Base-by-base conservation (phyloP, 2,888 invertebrate genomes). In the Troglohyphantes excavatus region DNA sequence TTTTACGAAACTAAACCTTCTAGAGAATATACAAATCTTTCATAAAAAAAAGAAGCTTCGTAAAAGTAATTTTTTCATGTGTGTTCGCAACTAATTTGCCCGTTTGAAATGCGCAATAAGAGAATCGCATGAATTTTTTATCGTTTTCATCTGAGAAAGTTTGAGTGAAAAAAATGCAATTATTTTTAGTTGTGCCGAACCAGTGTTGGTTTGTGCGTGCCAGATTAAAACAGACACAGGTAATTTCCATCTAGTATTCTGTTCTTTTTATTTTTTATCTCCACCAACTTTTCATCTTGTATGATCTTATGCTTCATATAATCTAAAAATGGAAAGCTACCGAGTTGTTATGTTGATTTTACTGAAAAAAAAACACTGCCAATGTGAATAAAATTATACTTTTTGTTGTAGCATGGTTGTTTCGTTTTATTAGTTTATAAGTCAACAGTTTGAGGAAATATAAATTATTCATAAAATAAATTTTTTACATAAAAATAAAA, bases 51-150 rank as follows among this genome's bases (percentile, higher is more conserved):
- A 53, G 5, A 53, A 9, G n/a, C n/a, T 53, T n/a, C n/a, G 17
- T 19, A 17, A 27, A 61, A 23, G 9, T 39, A 9, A 43, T 33
- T 78, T 78, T 63, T 65, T 65, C 26, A 33, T 39, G 39, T 21
- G n/a, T 43, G 59, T 78, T 78, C 78, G 13, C 63, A 78, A 78
- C 63, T 78, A 63, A 83, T 83, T 83, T 83, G 26, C 59, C 70
- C 61, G 59, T 83, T 73, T 43, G 61, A 83, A 83, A 83, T 83
- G 72, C 23, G 43, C 61, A 73, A 72, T 73, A 73, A 83, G 63
- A 83, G 73, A 26, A 39, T 43, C 70, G 46, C 27, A 23, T 11
- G n/a, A 73, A 63, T 39, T 83, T 83, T 73, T 83, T 72, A 83
- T 83, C 63, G 73, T 63, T 73, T 63, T 29, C 83, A 70, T 39